These are phyloP conservation scores for Parazoanthus swiftii DNA, from an alignment of 92 coral and sea anemone species.

Conservation along the genomic window DNA sequence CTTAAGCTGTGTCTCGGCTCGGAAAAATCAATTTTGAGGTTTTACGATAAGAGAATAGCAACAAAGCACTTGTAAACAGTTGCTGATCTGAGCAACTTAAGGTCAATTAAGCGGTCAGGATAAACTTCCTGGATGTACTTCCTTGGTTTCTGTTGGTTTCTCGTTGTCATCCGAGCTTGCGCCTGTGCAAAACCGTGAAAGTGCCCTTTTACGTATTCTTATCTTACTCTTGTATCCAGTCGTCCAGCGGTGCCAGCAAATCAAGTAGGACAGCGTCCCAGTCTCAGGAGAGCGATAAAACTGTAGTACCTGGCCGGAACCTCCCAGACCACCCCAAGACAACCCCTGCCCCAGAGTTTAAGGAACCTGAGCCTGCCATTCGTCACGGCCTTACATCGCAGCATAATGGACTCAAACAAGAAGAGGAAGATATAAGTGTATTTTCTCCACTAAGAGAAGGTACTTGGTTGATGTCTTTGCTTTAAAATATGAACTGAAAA, in stretches of 20 bases:
- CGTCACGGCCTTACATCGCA: conserved; percentile 43
- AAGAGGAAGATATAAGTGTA: conserved; percentile 70
- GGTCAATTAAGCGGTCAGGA: too few species aligned
- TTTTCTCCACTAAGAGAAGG: conserved; percentile 98
- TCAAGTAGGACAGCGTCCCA: conserved; percentile 18
- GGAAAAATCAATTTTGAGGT: too few species aligned
- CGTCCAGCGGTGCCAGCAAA: conserved; percentile 38
- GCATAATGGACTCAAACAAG: conserved; percentile 74
- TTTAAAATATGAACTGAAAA: neutral
- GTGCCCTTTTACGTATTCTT: neutral
- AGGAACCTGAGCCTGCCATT: conserved; percentile 32
- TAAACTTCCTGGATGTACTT: too few species aligned
- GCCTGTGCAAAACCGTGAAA: too few species aligned
- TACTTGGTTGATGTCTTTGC: conserved; percentile 7
- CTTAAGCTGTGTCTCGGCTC: too few species aligned
- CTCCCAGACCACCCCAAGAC: conserved; percentile 61
- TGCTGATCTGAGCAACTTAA: too few species aligned
- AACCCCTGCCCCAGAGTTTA: conserved; percentile 32
- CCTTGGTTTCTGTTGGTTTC: too few species aligned
- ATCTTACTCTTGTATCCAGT: conserved; percentile 7
- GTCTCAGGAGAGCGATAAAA: conserved; percentile 46
- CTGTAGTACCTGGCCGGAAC: conserved; percentile 9
- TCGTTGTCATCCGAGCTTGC: too few species aligned
- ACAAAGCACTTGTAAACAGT: too few species aligned
- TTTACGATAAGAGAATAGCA: too few species aligned